Evolutionary conservation across 2,888 invertebrate genomes (phyloP).

Genomic region (Dinocampus coccinellae): DNA sequence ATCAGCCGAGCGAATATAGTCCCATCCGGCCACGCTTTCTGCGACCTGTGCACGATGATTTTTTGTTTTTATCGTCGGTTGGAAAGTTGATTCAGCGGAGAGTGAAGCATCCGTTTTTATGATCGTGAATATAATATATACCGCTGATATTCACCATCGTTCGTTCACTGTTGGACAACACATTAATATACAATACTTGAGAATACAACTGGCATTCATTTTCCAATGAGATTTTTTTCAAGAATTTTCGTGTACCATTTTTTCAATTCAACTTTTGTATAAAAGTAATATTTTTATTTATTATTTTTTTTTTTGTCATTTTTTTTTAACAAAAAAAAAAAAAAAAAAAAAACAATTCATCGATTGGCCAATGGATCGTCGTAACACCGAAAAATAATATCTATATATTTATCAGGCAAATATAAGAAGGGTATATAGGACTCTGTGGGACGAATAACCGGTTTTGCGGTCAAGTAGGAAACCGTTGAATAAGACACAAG

Average conservation of each 20-base stretch:
- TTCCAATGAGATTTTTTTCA: neutral
- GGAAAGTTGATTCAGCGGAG: constrained; percentile 41
- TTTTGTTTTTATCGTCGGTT: constrained; percentile 35
- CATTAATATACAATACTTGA: too few relatives aligned
- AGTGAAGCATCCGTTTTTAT: constrained; percentile 4
- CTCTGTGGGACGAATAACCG: constrained; percentile 41
- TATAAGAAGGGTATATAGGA: neutral
- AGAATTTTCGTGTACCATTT: too few relatives aligned
- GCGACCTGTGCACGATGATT: constrained; percentile 48
- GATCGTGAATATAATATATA: neutral
- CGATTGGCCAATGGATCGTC: neutral
- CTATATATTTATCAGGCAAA: neutral
- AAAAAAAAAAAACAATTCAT: too few relatives aligned
- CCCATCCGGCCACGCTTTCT: constrained; percentile 66
- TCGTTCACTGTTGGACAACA: too few relatives aligned
- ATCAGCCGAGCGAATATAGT: constrained; percentile 58
- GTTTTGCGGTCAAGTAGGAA: constrained; percentile 48
- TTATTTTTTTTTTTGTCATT: too few relatives aligned
- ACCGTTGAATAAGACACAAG: constrained; percentile 48
- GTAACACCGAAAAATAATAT: constrained; percentile 25
- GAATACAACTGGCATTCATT: too few relatives aligned
- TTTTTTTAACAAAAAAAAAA: too few relatives aligned
- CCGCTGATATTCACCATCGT: neutral
- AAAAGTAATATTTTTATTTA: too few relatives aligned
- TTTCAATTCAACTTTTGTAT: too few relatives aligned